A percentile compares a stretch with the other conserved stretches of the same genome.
Evolutionary conservation across 2,113 vertebrate genomes (phyloP).

Genomic region (Sardina pilchardus): DNA sequence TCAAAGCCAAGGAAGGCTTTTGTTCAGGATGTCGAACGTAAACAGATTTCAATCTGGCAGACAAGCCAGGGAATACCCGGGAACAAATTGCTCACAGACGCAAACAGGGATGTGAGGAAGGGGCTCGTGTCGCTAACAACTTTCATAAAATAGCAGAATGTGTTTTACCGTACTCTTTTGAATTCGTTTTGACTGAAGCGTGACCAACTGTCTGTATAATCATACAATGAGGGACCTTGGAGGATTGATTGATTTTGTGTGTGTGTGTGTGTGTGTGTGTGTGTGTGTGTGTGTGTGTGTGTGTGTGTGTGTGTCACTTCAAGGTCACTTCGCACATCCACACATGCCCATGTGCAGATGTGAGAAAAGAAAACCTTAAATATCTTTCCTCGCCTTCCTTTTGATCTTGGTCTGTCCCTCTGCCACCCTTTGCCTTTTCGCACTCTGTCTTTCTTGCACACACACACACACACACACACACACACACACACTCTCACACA

Average conservation of each 20-base stretch:
- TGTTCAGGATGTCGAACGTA: neutral
- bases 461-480: conserved; percentile 5
- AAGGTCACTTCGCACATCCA: no score
- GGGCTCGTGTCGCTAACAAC: neutral
- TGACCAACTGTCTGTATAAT: neutral
- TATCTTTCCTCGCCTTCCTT: neutral
- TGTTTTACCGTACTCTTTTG: neutral
- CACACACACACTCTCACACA: neutral
- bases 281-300: conserved; percentile 16
- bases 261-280: neutral
- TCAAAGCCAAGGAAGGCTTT: neutral
- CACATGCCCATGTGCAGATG: no score
- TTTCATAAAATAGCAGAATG: neutral
- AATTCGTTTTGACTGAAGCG: neutral
- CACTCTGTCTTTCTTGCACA: neutral
- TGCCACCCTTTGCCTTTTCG: neutral
- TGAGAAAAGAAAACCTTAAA: no score
- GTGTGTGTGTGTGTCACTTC: neutral
- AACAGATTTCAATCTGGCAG: neutral
- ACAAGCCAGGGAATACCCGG: neutral
- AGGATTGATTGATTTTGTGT: neutral
- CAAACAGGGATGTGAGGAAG: neutral
- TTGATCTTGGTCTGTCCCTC: neutral
- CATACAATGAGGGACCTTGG: neutral
- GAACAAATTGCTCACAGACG: neutral